Conservation (phyloP, 2,888 invertebrate genomes). For the Carpatolechia fugitivella region DNA sequence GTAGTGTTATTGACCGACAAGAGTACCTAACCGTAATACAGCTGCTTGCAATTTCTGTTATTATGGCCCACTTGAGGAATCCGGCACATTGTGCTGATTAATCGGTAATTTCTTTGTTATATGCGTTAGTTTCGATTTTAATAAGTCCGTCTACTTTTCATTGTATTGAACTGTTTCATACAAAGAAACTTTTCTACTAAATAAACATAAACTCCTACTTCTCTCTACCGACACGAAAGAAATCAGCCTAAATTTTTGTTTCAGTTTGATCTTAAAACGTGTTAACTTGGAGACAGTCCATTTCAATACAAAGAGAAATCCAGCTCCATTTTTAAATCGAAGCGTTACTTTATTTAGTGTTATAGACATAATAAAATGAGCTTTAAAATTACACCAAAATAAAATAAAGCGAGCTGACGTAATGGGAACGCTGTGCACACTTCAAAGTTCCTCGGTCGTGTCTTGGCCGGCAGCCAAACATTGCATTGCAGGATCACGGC, state of each 20-base stretch:
- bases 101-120: background rate
- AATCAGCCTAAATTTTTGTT: too few relatives aligned
- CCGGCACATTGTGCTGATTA: slow-evolving; percentile 18
- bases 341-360: slow-evolving; percentile 13
- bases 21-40: slow-evolving; percentile 15
- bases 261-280: too few relatives aligned
- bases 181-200: too few relatives aligned
- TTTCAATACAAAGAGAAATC: too few relatives aligned
- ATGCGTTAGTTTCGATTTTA: background rate
- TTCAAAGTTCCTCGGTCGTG: slow-evolving; percentile 19
- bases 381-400: slow-evolving; percentile 6
- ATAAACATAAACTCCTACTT: too few relatives aligned
- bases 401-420: slow-evolving; percentile 6
- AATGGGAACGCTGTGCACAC: slow-evolving; percentile 4
- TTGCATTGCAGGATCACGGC: slow-evolving; percentile 25
- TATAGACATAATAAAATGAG: slow-evolving; percentile 1
- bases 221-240: too few relatives aligned
- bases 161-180: too few relatives aligned
- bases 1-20: slow-evolving; percentile 14
- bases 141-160: too few relatives aligned
- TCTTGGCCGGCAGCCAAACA: slow-evolving; percentile 28
- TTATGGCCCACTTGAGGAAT: slow-evolving; percentile 24
- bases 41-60: slow-evolving; percentile 23
- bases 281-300: too few relatives aligned
- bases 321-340: too few relatives aligned